Evolutionary conservation across 2,797 vertebrate genomes (phyloP).

Genomic region (Sebastiscus albofasciatus): DNA sequence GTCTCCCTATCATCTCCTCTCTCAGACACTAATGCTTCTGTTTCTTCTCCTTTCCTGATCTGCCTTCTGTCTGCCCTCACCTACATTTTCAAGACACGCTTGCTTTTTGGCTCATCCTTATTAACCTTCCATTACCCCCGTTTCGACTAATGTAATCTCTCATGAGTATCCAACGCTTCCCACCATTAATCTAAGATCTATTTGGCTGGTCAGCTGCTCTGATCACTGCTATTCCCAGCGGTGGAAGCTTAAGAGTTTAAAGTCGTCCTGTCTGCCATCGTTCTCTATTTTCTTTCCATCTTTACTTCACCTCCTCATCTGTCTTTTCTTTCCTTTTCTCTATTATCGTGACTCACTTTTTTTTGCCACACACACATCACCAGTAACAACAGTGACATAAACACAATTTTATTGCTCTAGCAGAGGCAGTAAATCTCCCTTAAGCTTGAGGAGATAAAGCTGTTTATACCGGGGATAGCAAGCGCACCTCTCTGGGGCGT

Average conservation of each 20-base stretch:
- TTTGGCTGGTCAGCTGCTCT: slow-evolving; percentile 54
- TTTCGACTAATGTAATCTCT: slow-evolving; percentile 57
- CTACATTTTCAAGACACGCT: slow-evolving; percentile 55
- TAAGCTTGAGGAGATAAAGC: slow-evolving; percentile 62
- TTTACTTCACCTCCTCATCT: not conserved
- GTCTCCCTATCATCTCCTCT: slow-evolving; percentile 64
- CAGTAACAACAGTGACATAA: slow-evolving; percentile 45
- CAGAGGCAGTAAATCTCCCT: slow-evolving; percentile 63
- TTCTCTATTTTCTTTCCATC: not conserved
- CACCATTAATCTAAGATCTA: slow-evolving; percentile 39
- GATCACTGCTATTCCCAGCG: slow-evolving; percentile 29
- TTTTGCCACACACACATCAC: not conserved
- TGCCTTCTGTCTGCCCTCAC: slow-evolving; percentile 48
- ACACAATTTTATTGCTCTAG: slow-evolving; percentile 61
- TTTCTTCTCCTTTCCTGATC: slow-evolving; percentile 43
- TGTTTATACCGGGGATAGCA: slow-evolving; percentile 62
- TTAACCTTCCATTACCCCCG: slow-evolving; percentile 57
- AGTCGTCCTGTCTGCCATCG: not conserved
- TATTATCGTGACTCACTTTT: not conserved
- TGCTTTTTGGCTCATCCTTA: slow-evolving; percentile 55
- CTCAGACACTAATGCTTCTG: slow-evolving; percentile 57
- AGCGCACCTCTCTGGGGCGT: slow-evolving; percentile 50
- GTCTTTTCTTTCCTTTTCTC: not conserved
- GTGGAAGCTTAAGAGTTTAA: not conserved
- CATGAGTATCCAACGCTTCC: slow-evolving; percentile 26